Evolutionary conservation across 2,888 invertebrate genomes (phyloP).

Genomic region (Hydriomena furcata): DNA sequence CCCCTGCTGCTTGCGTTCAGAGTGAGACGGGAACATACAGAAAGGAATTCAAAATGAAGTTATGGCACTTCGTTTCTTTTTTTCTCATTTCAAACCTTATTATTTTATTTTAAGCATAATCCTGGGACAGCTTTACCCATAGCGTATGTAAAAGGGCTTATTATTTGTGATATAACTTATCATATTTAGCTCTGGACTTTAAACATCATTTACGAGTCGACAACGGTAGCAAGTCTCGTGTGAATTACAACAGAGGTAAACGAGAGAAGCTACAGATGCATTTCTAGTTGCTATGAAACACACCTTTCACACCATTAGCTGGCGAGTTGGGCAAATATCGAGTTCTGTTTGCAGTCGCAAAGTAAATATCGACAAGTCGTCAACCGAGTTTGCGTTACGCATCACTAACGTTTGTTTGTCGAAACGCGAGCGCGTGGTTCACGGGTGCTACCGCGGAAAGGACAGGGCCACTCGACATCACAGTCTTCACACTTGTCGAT

Average conservation of each 20-base stretch:
- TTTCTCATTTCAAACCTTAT: constrained; percentile 61
- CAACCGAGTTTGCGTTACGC: constrained; percentile 81
- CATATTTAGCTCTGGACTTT: constrained; percentile 36
- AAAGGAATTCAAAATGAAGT: constrained; percentile 81
- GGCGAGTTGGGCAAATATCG: constrained; percentile 75
- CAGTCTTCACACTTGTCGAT: constrained; percentile 62
- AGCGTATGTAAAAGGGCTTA: constrained; percentile 44
- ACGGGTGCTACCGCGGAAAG: constrained; percentile 72
- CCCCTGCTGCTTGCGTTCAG: constrained; percentile 78
- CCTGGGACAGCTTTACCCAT: constrained; percentile 54
- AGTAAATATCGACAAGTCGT: constrained; percentile 81
- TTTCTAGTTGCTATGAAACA: constrained; percentile 15
- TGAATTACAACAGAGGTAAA: constrained; percentile 56
- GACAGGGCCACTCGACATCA: constrained; percentile 66
- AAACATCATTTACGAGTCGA: constrained; percentile 52
- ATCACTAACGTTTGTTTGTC: constrained; percentile 79
- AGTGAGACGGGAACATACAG: constrained; percentile 75
- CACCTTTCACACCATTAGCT: constrained; percentile 73
- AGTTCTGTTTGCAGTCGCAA: constrained; percentile 74
- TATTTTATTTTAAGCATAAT: constrained; percentile 71
- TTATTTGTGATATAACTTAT: constrained; percentile 41
- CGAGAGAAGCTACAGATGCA: constrained; percentile 7
- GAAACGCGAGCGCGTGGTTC: constrained; percentile 58
- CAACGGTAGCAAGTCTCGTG: constrained; percentile 68
- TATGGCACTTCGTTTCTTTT: constrained; percentile 74